Base-by-base conservation (phyloP, 2,888 invertebrate species). In the Sceliomorpha sp. region DNA sequence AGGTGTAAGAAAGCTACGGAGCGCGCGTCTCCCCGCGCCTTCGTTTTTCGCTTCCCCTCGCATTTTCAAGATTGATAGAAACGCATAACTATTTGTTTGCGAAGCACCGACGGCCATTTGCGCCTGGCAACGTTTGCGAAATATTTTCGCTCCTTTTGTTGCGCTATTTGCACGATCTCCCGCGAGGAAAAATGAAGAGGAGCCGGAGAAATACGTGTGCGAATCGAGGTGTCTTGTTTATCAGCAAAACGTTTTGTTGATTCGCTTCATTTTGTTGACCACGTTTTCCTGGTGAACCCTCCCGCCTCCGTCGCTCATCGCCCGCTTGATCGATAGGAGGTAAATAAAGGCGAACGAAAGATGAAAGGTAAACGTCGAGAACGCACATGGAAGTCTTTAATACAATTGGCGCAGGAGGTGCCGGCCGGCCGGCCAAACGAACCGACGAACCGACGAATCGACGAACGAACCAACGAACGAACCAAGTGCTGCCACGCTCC, bases 201-300 rank as follows among this genome's bases (percentile, higher is more conserved):
- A 53, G 42, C 27, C 12, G 29, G 29, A 9, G 31, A 55, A 59
- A 53, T 59, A 36, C 39, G 60, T 13, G 53, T 14, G 32, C 37
- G 55, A 60, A 39, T 50, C 13, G 44, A 58, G 56, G 62, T 62
- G 69, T 63, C 58, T 58, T 69, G 69, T 69, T 69, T 69, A 58
- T 58, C 53, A 31, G 29, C 51, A 10, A 39, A 53, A 58, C 62
- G 56, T 56, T 68, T 58, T 62, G 62, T 58, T 62, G 56, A 40
- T 63, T 67, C 48, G 31, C 59, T 68, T 60, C 50, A 50, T 67
- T 58, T 48, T 48, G 62, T 59, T 69, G 58, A 63, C 58, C 63
- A 36, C 58, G 50, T 34, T 59, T 37, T 42, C 48, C 31, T 24
- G 31, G 40, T 13, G 12, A 63, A 36, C 51, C 56, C 44, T 60